Base-by-base conservation (phyloP, 2,888 invertebrate genomes). In the Listrodromus nycthemerus region DNA sequence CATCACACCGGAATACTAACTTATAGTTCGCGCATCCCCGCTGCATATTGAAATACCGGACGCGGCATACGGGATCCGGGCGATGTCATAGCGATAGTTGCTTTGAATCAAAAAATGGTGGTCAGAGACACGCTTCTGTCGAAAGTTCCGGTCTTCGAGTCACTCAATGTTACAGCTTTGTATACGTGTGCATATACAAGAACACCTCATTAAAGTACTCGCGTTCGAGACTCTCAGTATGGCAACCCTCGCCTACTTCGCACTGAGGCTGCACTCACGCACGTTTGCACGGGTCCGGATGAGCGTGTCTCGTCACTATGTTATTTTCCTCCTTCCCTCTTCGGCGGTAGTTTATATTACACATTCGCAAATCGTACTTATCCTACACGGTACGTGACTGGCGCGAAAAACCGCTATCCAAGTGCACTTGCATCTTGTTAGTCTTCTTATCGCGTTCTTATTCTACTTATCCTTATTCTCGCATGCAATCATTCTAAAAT, bases 161-260 rank as follows among this genome's bases (percentile, higher is more conserved):
- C 27, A 21, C 24, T 10, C 27, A 58, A 58, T 16, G 58, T 58
- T 58, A n/a, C 10, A n/a, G 10, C 16, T 16, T 16, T 8, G 4
- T 16, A 24, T 30, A 16, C 24, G 21, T 27, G 13, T 24, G 24
- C 3, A 2, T 13, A 13, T 41, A 3, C 41, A 13, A 41, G 41
- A 10, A 41, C 13, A 41, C 4, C 27, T 55, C 71, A 8, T 48
- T 30, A 50, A 27, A 63, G 45, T 10, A 61, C 50, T 7, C 45
- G n/a, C 21, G 27, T 55, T 73, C n/a, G 52, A 65, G 48, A 67
- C 27, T 69, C 67, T 74, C 37, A 70, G 75, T 80, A 80, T 70
- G 75, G 80, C 69, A 52, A 80, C 79, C 69, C 37, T 58, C 82
- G 61, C 77, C 61, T 61, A 50, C 80, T 63, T 63, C 63, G 70